Base-by-base conservation (phyloP, 2,797 vertebrate species). In the Chelon auratus region DNA sequence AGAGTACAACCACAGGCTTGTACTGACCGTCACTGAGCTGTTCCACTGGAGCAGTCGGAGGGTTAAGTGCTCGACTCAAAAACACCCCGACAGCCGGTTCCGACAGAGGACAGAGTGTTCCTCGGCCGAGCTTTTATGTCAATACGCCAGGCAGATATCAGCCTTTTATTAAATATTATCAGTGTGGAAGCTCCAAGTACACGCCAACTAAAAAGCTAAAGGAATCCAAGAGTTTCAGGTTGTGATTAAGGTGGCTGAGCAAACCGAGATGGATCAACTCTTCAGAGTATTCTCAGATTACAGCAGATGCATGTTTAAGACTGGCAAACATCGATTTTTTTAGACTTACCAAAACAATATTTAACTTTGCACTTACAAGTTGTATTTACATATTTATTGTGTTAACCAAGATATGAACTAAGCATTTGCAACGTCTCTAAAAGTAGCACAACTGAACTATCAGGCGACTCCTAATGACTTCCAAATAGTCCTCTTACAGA, bases 1-100 rank as follows among this genome's bases (percentile, higher is more conserved):
- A 24, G 62, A 65, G 63, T 75, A 79, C 70, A 85, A 78, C 66
- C 36, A 7, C 36, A 17, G 66, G 61, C 77, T 75, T 83, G 81
- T 78, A 42, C 53, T 3, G 39, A 53, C 15, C 54, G 74, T 77
- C 64, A 75, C 57, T 68, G 75, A 87, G 75, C 73, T 55, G 77
- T 61, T 78, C 64, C 81, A 20, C 50, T 7, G 63, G 72, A 84
- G 72, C 53, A 45, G 62, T 15, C 15, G 24, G 26, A 59, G 43
- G 43, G 73, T 68, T 72, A 66, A 83, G 72, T 64, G 78, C 22
- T 62, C 1, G 10, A 40, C 66, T 81, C 26, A 22, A 67, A 78
- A 78, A 80, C 68, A 80, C 73, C 67, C 71, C 70, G 66, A 78
- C 74, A 76, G 51, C 33, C 53, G 69, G 36, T 20, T 53, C 59